These are phyloP conservation scores for Oreamnos americanus DNA, from an alignment of 2,113 vertebrate species.

Conservation along the genomic window DNA sequence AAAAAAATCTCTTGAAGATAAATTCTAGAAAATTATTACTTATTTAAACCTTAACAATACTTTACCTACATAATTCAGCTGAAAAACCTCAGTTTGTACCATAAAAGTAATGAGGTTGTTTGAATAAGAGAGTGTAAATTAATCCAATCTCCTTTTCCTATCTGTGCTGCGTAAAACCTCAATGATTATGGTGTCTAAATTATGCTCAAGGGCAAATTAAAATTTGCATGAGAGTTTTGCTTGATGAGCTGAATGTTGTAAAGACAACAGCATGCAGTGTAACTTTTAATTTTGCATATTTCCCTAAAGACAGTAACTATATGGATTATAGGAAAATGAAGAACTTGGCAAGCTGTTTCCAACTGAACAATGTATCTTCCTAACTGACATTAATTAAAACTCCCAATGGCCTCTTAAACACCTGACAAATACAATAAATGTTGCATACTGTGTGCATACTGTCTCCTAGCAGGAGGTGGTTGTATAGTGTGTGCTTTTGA, in stretches of 20 bases:
- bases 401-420: slow-evolving; percentile 91
- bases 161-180: slow-evolving; percentile 93
- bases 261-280: slow-evolving; percentile 91
- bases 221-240: slow-evolving; percentile 98
- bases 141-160: slow-evolving; percentile 93
- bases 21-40: slow-evolving; percentile 76
- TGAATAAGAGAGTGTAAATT: slow-evolving; percentile 97
- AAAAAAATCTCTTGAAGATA: slow-evolving; percentile 73
- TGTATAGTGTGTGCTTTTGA: slow-evolving; percentile 72
- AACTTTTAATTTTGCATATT: slow-evolving; percentile 92
- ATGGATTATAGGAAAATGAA: slow-evolving; percentile 90
- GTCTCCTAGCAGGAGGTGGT: slow-evolving; percentile 82
- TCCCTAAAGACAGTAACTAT: slow-evolving; percentile 89
- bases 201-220: slow-evolving; percentile 99
- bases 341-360: slow-evolving; percentile 89
- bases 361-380: slow-evolving; percentile 90
- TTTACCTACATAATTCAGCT: slow-evolving; percentile 89
- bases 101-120: slow-evolving; percentile 99
- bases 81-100: slow-evolving; percentile 90
- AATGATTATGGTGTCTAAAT: slow-evolving; percentile 99
- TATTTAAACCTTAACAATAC: slow-evolving; percentile 80
- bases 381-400: slow-evolving; percentile 94
- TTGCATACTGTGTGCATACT: slow-evolving; percentile 84
- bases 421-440: slow-evolving; percentile 92
- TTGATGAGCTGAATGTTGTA: slow-evolving; percentile 91